Evolutionary conservation across 2,797 vertebrate species (phyloP), one percentile per base, ranked within the genome.

Genomic region (Cirrhinus molitorella): DNA sequence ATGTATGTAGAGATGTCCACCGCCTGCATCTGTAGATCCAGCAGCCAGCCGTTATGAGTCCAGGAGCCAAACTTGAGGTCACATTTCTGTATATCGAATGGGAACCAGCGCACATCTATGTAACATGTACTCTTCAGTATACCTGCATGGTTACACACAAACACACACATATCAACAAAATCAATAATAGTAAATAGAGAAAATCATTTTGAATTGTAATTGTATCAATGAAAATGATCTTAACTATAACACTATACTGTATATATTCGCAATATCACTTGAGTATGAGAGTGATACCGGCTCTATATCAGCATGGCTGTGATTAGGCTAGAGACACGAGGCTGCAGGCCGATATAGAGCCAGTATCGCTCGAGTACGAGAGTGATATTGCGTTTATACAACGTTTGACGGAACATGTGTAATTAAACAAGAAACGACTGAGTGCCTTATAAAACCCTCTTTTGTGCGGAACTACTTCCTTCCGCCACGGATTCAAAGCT

Each of bases 41-140:
- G 93, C 79, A 97, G 87, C 97, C 96, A 97, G 77, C 97, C 97
- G 10, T 96, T 96, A 89, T 98, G 91, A 8, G 97, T 97, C 97
- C 97, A 98, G n/a, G 96, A 98, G 76, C 97, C 97, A 88, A 98
- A 98, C 91, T 98, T 98, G 86, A 98, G 92, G 89, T 98, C 92
- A 75, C 97, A 98, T 88, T 96, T 97, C 91, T 98, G 97, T 66
- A 98, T 95, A 72, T 98, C 96, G 65, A 98, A 98, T 2, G 97
- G 97, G 90, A 98, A 98, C 97, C 97, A 98, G 79, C 96, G 95
- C 2, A 98, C 97, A 55, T 98, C 96, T n/a, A 98, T 97, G 85
- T 97, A 97, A 87, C 97, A 97, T 0, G 97, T 97, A 67, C 96
- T 97, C 89, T 96, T 96, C 66, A 96, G 88, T 68, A 96, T 96